Percentiles rank a stretch among this genome's conserved stretches.
Conservation (phyloP, 2,113 vertebrate genomes). For the Melanostigma gelatinosum region DNA sequence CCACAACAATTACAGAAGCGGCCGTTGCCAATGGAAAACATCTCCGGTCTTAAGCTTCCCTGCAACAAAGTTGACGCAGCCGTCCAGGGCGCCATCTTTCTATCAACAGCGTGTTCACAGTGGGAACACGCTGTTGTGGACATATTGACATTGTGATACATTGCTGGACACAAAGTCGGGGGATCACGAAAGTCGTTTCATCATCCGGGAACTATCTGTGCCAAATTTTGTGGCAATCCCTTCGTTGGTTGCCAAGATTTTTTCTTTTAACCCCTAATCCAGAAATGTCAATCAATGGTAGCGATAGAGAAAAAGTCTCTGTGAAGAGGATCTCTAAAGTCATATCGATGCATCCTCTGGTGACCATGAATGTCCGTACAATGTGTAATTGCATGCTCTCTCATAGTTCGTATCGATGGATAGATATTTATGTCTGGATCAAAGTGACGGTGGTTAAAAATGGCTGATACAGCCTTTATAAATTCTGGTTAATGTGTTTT, state of each 20-base stretch:
- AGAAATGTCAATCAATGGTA: neutral
- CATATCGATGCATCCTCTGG: neutral
- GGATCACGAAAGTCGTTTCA: slow-evolving; percentile 11
- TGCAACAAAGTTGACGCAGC: neutral
- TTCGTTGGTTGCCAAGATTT: neutral
- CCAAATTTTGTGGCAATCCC: neutral
- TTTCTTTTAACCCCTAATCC: neutral
- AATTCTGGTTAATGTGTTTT: neutral
- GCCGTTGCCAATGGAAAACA: neutral
- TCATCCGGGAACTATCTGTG: neutral
- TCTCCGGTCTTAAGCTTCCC: neutral
- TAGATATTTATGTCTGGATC: neutral
- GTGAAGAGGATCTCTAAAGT: neutral
- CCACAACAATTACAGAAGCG: neutral
- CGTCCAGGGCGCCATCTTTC: neutral
- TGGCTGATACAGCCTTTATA: neutral
- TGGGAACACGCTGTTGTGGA: slow-evolving; percentile 21
- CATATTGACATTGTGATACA: slow-evolving; percentile 2
- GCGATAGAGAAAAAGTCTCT: neutral
- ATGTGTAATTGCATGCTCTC: neutral
- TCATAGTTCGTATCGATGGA: neutral
- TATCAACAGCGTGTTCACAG: neutral
- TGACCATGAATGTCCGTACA: neutral
- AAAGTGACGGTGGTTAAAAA: neutral
- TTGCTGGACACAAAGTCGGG: slow-evolving; percentile 5